phyloP scores from a whole-genome alignment of 1,140 invertebrate genomes.

The Diachasmimorpha longicaudata region DNA sequence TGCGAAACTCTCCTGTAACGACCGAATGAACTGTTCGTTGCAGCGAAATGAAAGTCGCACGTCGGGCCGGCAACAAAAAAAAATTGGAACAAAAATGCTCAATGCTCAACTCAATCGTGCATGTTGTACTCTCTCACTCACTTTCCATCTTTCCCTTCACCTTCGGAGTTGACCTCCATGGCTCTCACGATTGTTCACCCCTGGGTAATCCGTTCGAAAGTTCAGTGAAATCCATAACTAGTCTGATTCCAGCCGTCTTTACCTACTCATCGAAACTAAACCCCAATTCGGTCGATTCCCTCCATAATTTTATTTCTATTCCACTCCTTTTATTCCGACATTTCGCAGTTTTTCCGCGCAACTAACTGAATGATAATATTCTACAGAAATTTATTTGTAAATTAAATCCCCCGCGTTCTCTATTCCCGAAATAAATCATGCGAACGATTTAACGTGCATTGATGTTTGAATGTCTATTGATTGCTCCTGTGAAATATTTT shows the following conservation, averaged over 20 bases:
- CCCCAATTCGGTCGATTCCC: not conserved
- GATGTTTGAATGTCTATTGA: too few relatives aligned
- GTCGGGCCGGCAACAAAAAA: not conserved
- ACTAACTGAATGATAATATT: too few relatives aligned
- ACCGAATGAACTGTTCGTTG: too few relatives aligned
- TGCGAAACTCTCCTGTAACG: too few relatives aligned
- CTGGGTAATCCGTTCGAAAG: not conserved
- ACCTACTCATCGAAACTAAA: not conserved
- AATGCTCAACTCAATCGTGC: not conserved
- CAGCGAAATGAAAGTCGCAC: not conserved
- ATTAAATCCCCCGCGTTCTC: too few relatives aligned
- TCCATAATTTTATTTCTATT: too few relatives aligned
- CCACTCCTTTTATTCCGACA: too few relatives aligned
- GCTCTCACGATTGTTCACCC: constrained; percentile 9
- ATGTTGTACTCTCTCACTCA: not conserved
- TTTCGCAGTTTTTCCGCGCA: too few relatives aligned
- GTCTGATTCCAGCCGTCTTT: not conserved
- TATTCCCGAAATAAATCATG: too few relatives aligned
- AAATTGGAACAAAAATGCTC: not conserved
- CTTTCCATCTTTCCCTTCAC: constrained; percentile 11
- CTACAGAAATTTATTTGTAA: too few relatives aligned
- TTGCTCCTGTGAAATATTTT: too few relatives aligned
- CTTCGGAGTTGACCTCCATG: not conserved
- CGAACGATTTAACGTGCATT: too few relatives aligned
- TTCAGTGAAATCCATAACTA: constrained; percentile 10